These are phyloP conservation scores for Orthonevra nobilis DNA, from an alignment of 2,888 invertebrate genomes.

Conservation along the genomic window DNA sequence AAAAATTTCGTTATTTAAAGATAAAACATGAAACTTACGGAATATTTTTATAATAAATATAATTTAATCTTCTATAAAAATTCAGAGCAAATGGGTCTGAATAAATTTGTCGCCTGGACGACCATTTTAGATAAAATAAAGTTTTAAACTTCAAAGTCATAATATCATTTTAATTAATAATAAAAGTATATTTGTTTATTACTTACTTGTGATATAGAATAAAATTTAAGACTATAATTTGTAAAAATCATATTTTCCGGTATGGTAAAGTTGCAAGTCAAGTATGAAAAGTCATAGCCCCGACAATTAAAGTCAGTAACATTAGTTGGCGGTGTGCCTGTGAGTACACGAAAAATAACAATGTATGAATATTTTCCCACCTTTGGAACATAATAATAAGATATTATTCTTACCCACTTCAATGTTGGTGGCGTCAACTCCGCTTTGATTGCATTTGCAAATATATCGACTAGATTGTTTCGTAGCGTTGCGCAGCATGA, in stretches of 20 bases:
- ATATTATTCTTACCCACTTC: conserved; percentile 72
- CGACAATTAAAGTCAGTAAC: conserved; percentile 87
- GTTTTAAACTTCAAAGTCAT: too few species aligned
- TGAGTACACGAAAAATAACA: neutral
- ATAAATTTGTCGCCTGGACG: too few species aligned
- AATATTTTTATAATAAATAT: too few species aligned
- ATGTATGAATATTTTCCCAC: neutral
- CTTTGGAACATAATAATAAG: neutral
- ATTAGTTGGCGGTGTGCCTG: conserved; percentile 83
- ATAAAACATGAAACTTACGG: too few species aligned
- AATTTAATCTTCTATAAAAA: too few species aligned
- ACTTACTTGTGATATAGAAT: conserved; percentile 32
- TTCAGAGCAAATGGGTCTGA: too few species aligned
- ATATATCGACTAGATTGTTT: conserved; percentile 73
- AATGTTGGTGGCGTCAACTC: conserved; percentile 73
- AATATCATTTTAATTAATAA: too few species aligned
- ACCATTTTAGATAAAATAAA: too few species aligned
- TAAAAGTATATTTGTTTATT: too few species aligned
- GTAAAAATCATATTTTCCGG: conserved; percentile 83
- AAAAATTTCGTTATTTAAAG: too few species aligned
- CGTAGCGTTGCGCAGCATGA: conserved; percentile 72
- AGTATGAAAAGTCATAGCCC: conserved; percentile 86
- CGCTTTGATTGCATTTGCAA: conserved; percentile 75
- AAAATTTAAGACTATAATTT: conserved; percentile 79
- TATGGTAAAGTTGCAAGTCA: conserved; percentile 88